Evolutionary conservation across 2,797 vertebrate genomes (phyloP), one percentile per base, ranked within the genome.

Genomic region (Bufotes viridis): DNA sequence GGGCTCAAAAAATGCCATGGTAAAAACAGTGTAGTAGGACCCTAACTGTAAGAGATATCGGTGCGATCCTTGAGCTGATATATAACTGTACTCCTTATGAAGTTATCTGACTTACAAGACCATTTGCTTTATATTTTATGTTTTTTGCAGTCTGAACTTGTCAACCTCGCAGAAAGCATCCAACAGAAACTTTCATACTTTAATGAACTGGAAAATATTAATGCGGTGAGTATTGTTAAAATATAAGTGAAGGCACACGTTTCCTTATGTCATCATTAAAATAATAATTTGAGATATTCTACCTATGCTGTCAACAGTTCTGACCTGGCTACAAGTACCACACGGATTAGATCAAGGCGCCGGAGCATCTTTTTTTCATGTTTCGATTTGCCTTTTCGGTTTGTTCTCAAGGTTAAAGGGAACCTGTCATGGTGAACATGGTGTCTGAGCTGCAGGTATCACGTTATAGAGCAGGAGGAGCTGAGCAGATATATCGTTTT

Each of bases 111-210:
- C 65, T 7, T 69, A 13, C 65, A 70, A 34, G 6, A 17, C n/a
- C 0, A 18, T 70, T 15, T 70, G 26, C 17, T 0, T 29, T 13
- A n/a, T 7, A 14, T 69, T 69, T 93, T 93, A 61, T 91, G n/a
- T 89, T 88, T 89, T 91, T 89, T 89, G 90, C 92, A 99, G 98
- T 96, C 97, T 0, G 97, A 98, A 89, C 96, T 99, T 76, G 97
- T 99, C 91, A 96, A 98, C 90, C 91, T 99, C 91, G 98, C 98
- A 82, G 97, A 98, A 94, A 98, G 95, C 93, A 98, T 99, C 91
- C 97, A 99, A 92, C 98, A 99, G 92, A 99, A 99, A 90, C 96
- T 99, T 81, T 99, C 98, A 0, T 99, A 99, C 92, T 99, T 99
- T 93, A 99, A 99, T 81, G 98, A 99, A 91, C 92, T 99, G 90